Base-by-base conservation (phyloP, 1,140 invertebrate genomes). In the Drosophila bocqueti region DNA sequence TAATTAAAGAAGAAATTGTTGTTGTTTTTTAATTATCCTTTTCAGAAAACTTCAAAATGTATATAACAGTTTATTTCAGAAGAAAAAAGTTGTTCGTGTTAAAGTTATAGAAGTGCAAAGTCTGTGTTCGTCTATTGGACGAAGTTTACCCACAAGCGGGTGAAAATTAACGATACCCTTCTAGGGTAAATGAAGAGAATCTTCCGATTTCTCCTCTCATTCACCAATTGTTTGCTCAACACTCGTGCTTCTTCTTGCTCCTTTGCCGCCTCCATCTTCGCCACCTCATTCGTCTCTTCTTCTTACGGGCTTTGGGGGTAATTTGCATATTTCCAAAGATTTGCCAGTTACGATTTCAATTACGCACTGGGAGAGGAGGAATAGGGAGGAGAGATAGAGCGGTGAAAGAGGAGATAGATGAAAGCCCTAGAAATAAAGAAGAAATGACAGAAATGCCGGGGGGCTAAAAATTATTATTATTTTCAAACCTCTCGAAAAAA, bases 311-410 rank as follows among this genome's bases (percentile, higher is more conserved):
- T 60, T 38, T 36, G 13, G 45, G 63, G 63, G 45, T 31, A 45
- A 78, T 78, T 78, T 78, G 75, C 75, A 78, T 78, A 78, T 78
- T 69, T 77, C 18, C 45, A 13, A 77, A 78, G 75, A 78, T 78
- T 77, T 78, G 75, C 74, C 75, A 77, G 36, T 50, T 77, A 61
- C 54, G 34, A 76, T 54, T 76, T 76, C 49, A 71, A 69, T 76
- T 43, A 57, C 40, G 29, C 31, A n/a, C 69, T 38, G 29, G 16
- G 21, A 55, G 26, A 34, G 26, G 43, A 24, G 16, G n/a, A 46
- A 45, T 24, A 49, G 40, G 29, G 34, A 55, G 34, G 15, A 18
- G 10, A 43, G 29, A 36, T 4, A 31, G 34, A 34, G 11, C 21
- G 24, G n/a, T 34, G 45, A 47, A 38, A 64, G 34, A 38, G 57